Evolutionary conservation across 2,113 vertebrate genomes (phyloP).

Genomic region (Percopsis transmontana): DNA sequence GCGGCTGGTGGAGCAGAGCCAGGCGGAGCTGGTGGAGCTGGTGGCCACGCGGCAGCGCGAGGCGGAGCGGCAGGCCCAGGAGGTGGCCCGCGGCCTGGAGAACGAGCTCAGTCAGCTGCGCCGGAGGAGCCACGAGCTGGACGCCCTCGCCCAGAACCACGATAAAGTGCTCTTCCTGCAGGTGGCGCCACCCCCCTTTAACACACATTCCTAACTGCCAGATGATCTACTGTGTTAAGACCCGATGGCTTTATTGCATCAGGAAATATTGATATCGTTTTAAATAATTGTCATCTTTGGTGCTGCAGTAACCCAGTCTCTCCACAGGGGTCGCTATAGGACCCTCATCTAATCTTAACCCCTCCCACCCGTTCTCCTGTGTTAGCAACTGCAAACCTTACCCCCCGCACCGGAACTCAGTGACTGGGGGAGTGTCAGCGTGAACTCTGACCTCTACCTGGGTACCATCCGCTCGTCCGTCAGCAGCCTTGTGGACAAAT

Average conservation of each 20-base stretch:
- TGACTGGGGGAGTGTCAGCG: constrained; percentile 74
- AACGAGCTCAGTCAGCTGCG: constrained; percentile 74
- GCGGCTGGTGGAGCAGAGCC: constrained; percentile 76
- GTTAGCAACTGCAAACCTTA: constrained; percentile 23
- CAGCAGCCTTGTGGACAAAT: constrained; percentile 65
- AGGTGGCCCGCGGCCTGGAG: constrained; percentile 71
- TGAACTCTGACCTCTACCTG: constrained; percentile 77
- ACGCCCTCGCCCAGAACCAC: constrained; percentile 54
- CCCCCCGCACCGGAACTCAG: constrained; percentile 55
- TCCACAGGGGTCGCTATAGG: neutral
- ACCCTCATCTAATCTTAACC: neutral
- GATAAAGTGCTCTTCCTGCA: constrained; percentile 78
- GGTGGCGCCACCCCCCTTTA: constrained; percentile 43
- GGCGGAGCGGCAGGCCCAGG: constrained; percentile 71
- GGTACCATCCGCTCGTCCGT: constrained; percentile 74
- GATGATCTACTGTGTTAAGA: no score
- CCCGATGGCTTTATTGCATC: no score
- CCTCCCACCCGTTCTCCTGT: neutral
- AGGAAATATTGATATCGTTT: no score
- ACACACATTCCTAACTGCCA: no score
- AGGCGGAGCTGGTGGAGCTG: constrained; percentile 78
- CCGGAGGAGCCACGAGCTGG: constrained; percentile 75
- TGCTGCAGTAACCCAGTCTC: neutral
- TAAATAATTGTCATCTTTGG: no score
- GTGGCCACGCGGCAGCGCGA: constrained; percentile 68